phyloP scores from a whole-genome alignment of 2,888 invertebrate genomes.

The Oscheius sp. region DNA sequence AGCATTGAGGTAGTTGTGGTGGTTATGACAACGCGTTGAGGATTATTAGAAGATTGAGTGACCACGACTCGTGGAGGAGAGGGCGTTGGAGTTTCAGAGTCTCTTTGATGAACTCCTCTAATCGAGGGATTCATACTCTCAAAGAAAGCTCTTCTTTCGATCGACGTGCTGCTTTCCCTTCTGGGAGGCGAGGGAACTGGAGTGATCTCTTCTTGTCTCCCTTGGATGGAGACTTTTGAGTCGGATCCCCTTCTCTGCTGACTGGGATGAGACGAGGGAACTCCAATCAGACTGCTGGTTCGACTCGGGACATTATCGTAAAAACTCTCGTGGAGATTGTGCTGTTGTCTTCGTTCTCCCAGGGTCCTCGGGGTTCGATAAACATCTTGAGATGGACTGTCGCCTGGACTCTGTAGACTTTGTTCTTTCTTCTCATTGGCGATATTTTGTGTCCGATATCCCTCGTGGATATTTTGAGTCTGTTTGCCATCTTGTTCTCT shows the following conservation, averaged over 20 bases:
- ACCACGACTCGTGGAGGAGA: conserved; percentile 19
- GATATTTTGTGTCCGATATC: background rate
- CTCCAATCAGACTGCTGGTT: conserved; percentile 20
- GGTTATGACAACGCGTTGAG: background rate
- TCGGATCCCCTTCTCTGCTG: conserved; percentile 2
- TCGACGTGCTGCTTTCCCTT: conserved; percentile 12
- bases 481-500: too few species aligned
- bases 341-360: conserved; percentile 3
- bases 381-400: background rate
- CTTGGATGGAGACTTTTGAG: background rate
- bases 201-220: background rate
- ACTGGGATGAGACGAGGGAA: background rate
- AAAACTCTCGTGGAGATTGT: conserved; percentile 30
- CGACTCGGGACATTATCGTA: conserved; percentile 35
- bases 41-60: background rate
- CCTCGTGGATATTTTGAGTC: too few species aligned
- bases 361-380: background rate
- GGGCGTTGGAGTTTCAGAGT: conserved; percentile 22
- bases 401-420: background rate
- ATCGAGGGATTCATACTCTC: conserved; percentile 4
- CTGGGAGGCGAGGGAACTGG: conserved; percentile 27
- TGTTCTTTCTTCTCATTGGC: background rate
- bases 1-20: conserved; percentile 7
- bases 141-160: conserved; percentile 26
- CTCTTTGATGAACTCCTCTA: conserved; percentile 16